Percentiles rank a stretch among this genome's conserved stretches.
These are phyloP conservation scores for Prosopocoilus inquinatus DNA, from an alignment of 2,888 invertebrate species.

Conservation along the genomic window DNA sequence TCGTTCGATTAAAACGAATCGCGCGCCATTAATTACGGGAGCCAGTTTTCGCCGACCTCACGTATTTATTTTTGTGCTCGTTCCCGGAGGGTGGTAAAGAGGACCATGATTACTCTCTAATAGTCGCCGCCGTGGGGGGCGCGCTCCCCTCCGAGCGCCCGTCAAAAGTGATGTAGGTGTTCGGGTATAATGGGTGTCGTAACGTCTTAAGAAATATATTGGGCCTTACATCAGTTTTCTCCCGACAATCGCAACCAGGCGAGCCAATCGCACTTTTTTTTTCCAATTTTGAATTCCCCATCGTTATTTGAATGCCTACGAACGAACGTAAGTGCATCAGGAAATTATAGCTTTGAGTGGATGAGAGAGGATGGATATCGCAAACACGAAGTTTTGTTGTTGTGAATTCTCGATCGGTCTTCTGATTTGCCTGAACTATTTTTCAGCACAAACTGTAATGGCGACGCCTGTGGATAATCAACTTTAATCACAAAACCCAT, in stretches of 20 bases:
- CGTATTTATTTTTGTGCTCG: conserved; percentile 16
- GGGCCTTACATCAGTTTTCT: background rate
- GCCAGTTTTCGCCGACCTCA: conserved; percentile 15
- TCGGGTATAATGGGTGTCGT: conserved; percentile 25
- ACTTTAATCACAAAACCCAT: too few relatives aligned
- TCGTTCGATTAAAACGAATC: conserved; percentile 3
- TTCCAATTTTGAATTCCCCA: too few relatives aligned
- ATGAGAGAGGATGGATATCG: too few relatives aligned
- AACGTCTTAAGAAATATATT: conserved; percentile 24
- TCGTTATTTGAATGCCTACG: too few relatives aligned
- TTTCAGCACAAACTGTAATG: too few relatives aligned
- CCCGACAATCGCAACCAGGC: background rate
- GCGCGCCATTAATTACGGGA: conserved; percentile 15
- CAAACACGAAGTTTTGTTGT: too few relatives aligned
- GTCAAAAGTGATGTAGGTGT: conserved; percentile 33
- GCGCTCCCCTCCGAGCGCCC: conserved; percentile 25
- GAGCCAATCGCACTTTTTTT: background rate
- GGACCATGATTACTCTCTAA: conserved; percentile 26
- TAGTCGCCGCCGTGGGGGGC: conserved; percentile 26
- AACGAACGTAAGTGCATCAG: too few relatives aligned
- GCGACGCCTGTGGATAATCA: too few relatives aligned
- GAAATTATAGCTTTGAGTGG: too few relatives aligned
- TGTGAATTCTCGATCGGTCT: too few relatives aligned
- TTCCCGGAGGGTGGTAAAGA: conserved; percentile 17
- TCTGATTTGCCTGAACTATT: too few relatives aligned